Evolutionary conservation across 2,797 vertebrate genomes (phyloP).

Genomic region (Pelobates cultripes): DNA sequence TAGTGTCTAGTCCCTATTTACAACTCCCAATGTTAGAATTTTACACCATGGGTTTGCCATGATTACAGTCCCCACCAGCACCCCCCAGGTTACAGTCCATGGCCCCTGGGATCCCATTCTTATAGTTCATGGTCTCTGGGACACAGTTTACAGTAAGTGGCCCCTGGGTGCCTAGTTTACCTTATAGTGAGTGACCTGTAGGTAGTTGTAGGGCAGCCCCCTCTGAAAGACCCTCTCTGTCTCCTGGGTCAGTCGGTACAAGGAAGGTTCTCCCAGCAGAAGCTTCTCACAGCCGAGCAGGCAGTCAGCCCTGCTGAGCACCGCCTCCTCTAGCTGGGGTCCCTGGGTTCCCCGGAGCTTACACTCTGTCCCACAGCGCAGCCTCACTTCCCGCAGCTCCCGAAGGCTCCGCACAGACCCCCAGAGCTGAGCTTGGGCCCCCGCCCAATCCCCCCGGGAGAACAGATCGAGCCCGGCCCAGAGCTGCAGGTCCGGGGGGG

Average conservation of each 20-base stretch:
- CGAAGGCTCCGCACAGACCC: slow-evolving; percentile 79
- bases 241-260: slow-evolving; percentile 78
- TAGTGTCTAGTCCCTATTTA: too few species aligned
- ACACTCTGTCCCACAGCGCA: slow-evolving; percentile 77
- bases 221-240: slow-evolving; percentile 83
- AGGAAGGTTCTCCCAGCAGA: slow-evolving; percentile 72
- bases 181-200: slow-evolving; percentile 93
- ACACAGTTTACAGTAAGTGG: too few species aligned
- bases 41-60: too few species aligned
- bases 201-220: slow-evolving; percentile 92
- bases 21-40: too few species aligned
- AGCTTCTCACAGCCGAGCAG: slow-evolving; percentile 77
- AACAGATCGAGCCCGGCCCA: slow-evolving; percentile 88
- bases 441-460: slow-evolving; percentile 81
- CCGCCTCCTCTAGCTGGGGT: slow-evolving; percentile 68
- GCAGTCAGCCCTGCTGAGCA: slow-evolving; percentile 86
- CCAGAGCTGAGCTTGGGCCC: slow-evolving; percentile 83
- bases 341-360: slow-evolving; percentile 57
- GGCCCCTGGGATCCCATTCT: background rate
- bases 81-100: too few species aligned
- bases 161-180: slow-evolving; percentile 64
- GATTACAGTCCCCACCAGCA: too few species aligned
- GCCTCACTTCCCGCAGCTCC: slow-evolving; percentile 70
- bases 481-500: slow-evolving; percentile 84
- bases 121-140: too few species aligned